phyloP scores from a whole-genome alignment of 92 coral and sea anemone species.

The Muricea muricata region DNA sequence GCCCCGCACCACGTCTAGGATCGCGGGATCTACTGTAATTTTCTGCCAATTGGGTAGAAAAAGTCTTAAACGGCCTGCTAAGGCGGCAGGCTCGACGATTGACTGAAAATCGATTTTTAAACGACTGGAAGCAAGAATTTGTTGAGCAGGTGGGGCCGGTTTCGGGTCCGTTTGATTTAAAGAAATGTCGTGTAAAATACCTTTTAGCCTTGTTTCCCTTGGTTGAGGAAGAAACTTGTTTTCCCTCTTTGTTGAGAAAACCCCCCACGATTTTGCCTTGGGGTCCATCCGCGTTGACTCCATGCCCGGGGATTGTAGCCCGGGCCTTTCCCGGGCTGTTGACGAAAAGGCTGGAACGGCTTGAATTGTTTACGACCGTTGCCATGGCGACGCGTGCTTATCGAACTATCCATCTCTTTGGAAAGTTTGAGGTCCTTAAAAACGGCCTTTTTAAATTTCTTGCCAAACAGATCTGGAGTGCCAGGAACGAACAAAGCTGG shows the following conservation, averaged over 20 bases:
- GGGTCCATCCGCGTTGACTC: not conserved
- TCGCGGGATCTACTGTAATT: slow-evolving; percentile 14
- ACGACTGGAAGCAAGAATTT: not conserved
- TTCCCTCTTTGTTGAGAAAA: no score
- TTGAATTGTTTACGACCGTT: no score
- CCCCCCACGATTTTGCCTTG: no score
- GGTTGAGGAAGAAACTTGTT: no score
- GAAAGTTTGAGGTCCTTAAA: not conserved
- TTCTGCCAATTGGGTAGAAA: no score
- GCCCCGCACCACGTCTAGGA: slow-evolving; percentile 20
- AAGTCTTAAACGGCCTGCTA: no score
- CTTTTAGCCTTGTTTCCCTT: not conserved
- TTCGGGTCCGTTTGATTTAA: not conserved
- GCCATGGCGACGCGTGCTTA: not conserved
- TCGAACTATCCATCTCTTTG: not conserved
- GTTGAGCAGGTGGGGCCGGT: not conserved
- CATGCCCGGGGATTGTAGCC: slow-evolving; percentile 3
- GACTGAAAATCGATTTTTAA: not conserved
- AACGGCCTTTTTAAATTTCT: not conserved
- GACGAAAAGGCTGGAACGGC: not conserved
- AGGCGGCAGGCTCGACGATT: no score
- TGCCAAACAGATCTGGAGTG: not conserved
- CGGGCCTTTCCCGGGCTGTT: not conserved
- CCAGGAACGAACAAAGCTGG: not conserved
- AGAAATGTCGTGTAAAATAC: not conserved